These are phyloP conservation scores for Stenodema calcarata DNA, from an alignment of 2,888 invertebrate genomes.

Conservation along the genomic window DNA sequence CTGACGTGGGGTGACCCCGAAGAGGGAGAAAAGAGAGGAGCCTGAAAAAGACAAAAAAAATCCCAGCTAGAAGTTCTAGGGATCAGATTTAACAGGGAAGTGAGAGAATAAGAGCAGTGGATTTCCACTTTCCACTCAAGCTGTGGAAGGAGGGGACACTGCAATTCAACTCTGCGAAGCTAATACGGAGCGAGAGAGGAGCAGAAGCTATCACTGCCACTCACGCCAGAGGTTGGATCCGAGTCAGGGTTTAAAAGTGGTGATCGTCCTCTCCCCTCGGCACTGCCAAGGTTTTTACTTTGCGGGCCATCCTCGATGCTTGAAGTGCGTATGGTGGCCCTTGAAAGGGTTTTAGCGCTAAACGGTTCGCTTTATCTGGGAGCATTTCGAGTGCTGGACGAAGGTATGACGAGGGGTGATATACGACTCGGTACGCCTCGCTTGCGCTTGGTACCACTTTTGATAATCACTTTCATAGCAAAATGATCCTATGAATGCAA, in stretches of 20 bases:
- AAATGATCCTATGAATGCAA: too few species aligned
- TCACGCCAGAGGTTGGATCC: neutral
- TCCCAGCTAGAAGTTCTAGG: neutral
- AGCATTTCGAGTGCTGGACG: neutral
- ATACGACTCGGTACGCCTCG: too few species aligned
- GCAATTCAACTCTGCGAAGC: neutral
- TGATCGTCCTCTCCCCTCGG: neutral
- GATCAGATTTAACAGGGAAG: neutral
- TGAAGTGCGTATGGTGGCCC: neutral
- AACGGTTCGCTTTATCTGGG: neutral
- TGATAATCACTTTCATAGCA: too few species aligned
- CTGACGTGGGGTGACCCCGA: neutral
- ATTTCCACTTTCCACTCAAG: neutral
- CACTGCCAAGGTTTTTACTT: neutral
- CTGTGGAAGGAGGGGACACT: neutral
- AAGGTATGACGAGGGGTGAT: too few species aligned
- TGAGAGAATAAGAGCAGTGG: neutral
- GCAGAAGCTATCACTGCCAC: conserved; percentile 2
- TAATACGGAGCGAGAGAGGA: neutral
- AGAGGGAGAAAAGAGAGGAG: too few species aligned
- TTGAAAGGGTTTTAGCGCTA: neutral
- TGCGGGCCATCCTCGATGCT: neutral
- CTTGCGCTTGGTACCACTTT: too few species aligned
- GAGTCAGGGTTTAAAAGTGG: neutral
- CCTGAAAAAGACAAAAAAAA: neutral